Conservation (phyloP, 2,113 vertebrate genomes). For the Clupea harengus region DNA sequence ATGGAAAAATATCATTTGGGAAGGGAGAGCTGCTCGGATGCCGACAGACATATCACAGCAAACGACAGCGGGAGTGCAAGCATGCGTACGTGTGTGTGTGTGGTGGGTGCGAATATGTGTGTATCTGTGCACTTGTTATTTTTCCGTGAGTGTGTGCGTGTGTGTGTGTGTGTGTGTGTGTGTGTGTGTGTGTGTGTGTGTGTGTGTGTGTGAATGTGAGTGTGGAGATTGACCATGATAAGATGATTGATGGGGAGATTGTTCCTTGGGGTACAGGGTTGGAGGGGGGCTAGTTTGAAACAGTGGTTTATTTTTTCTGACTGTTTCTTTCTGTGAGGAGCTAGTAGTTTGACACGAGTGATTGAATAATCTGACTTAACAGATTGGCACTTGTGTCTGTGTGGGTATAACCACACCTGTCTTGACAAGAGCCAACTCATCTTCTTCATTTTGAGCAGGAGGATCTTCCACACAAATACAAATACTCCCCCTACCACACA, state of each 20-base stretch:
- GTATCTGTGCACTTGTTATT: neutral
- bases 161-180: neutral
- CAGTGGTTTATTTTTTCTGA: neutral
- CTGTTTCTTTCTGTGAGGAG: neutral
- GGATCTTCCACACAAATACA: constrained; percentile 17
- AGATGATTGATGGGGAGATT: neutral
- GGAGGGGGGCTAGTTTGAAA: neutral
- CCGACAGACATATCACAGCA: neutral
- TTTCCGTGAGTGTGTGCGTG: neutral
- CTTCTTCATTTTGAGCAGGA: constrained; percentile 35
- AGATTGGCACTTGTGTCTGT: neutral
- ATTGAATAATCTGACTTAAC: no score
- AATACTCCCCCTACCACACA: constrained; percentile 38
- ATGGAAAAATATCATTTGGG: constrained; percentile 34
- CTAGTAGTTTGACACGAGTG: no score
- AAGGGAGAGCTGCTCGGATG: constrained; percentile 24
- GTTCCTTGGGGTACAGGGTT: neutral
- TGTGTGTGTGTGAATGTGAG: neutral
- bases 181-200: neutral
- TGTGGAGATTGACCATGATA: neutral
- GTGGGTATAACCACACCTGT: neutral
- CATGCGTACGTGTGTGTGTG: neutral
- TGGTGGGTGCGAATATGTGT: constrained; percentile 19
- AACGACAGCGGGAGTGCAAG: neutral
- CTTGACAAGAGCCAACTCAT: constrained; percentile 39